These are phyloP conservation scores for Tachysurus vachellii DNA, from an alignment of 2,113 vertebrate genomes.

Conservation along the genomic window DNA sequence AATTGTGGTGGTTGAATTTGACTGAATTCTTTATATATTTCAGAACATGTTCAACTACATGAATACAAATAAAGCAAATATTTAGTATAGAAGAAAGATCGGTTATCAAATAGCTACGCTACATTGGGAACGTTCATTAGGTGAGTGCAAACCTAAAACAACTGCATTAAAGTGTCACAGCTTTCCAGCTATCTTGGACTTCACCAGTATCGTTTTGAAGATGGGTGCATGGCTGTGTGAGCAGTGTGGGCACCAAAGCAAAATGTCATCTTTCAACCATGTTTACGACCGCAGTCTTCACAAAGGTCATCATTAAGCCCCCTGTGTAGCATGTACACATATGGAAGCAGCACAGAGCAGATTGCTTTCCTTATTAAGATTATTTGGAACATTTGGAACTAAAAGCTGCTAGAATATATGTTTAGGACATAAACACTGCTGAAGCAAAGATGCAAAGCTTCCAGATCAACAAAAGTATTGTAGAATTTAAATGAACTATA, in stretches of 20 bases:
- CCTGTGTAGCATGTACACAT: not conserved
- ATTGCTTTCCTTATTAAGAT: not conserved
- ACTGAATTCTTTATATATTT: not conserved
- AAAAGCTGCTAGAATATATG: not conserved
- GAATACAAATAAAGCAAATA: not conserved
- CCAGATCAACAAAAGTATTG: not conserved
- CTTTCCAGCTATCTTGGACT: not conserved
- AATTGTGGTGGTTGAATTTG: not conserved
- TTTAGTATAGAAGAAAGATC: not conserved
- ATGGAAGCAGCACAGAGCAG: not conserved
- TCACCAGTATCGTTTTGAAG: constrained; percentile 5
- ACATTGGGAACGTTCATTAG: not conserved
- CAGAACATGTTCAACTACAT: not conserved
- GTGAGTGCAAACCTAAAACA: not conserved
- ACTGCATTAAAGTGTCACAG: not conserved
- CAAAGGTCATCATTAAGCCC: constrained; percentile 15
- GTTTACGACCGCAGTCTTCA: constrained; percentile 16
- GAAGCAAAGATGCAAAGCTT: not conserved
- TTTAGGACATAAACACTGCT: not conserved
- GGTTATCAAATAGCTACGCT: not conserved
- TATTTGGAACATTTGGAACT: not conserved
- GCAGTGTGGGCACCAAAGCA: constrained; percentile 23
- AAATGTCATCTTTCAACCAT: constrained; percentile 41
- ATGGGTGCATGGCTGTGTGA: not conserved
- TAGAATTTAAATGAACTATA: not conserved